Evolutionary conservation across 2,797 vertebrate genomes (phyloP), one percentile per base, ranked within the genome.

Genomic region (Crenuchus spilurus): DNA sequence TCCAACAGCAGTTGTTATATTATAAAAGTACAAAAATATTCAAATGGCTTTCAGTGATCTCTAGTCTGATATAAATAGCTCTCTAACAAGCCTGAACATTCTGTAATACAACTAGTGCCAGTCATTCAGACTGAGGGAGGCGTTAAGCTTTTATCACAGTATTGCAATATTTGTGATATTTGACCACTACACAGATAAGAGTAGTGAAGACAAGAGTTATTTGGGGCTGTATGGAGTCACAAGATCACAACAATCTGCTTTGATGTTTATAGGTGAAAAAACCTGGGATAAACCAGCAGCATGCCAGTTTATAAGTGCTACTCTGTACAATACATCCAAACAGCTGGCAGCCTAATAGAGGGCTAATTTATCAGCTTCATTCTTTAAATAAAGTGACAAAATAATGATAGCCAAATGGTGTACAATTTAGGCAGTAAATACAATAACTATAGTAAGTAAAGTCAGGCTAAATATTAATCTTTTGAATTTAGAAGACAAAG

Each of bases 21-120:
- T 55, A 55, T n/a, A 55, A 55, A 55, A 31, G 28, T 55, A 55
- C 52, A 55, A 31, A n/a, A 18, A 55, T 30, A 55, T 18, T 28
- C 7, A 31, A 16, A 55, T 10, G 7, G 52, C 26, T 55, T 31
- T 55, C n/a, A n/a, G n/a, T n/a, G n/a, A n/a, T n/a, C n/a, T n/a
- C n/a, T n/a, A n/a, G n/a, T n/a, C n/a, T n/a, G n/a, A n/a, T n/a
- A n/a, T n/a, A n/a, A n/a, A n/a, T n/a, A n/a, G n/a, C n/a, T n/a
- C n/a, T 14, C 26, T 1, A 30, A 7, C 26, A 30, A 30, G 16
- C 6, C 26, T 16, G 51, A 54, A 8, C 51, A 54, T 2, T 14
- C 51, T 54, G 10, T 26, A 30, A 16, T 16, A 30, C 6, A 54
- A 54, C 51, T 6, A 1, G 5, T 5, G 16, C 4, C 51, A 30